Evolutionary conservation across 2,113 vertebrate genomes (phyloP).

Genomic region (Heliornis fulica): DNA sequence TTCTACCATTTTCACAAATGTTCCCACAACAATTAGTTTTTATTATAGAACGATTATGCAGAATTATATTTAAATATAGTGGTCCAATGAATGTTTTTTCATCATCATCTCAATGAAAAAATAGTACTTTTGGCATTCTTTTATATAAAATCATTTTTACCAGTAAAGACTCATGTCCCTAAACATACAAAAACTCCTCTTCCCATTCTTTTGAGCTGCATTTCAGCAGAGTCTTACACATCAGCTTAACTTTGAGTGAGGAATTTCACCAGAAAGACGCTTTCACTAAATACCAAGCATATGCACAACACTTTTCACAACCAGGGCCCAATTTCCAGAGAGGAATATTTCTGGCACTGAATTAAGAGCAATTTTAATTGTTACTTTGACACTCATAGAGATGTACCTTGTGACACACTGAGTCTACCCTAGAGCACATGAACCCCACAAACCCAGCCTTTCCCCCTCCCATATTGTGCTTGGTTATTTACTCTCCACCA

Average conservation of each 20-base stretch:
- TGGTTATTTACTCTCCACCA: background rate
- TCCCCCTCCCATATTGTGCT: background rate
- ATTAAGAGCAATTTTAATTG: background rate
- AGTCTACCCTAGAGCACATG: fast-evolving
- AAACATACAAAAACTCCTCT: background rate
- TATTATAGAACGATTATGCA: background rate
- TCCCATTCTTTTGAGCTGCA: background rate
- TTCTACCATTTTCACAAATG: background rate
- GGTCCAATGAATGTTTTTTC: background rate
- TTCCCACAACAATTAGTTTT: background rate
- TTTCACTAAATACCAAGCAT: background rate
- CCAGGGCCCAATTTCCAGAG: background rate
- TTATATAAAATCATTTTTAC: background rate
- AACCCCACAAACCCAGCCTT: background rate
- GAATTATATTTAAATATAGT: background rate
- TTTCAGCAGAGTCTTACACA: background rate
- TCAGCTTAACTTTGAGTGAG: background rate
- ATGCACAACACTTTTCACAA: background rate
- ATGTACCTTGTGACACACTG: background rate
- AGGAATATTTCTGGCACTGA: background rate
- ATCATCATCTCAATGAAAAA: background rate
- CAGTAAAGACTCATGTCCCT: background rate
- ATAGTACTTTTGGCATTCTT: background rate
- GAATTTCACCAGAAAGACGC: background rate
- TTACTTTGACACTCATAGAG: background rate